A percentile compares a stretch with the other conserved stretches of the same genome.
phyloP scores from a whole-genome alignment of 2,888 invertebrate species.

The Brachypalpus laphriformis region DNA sequence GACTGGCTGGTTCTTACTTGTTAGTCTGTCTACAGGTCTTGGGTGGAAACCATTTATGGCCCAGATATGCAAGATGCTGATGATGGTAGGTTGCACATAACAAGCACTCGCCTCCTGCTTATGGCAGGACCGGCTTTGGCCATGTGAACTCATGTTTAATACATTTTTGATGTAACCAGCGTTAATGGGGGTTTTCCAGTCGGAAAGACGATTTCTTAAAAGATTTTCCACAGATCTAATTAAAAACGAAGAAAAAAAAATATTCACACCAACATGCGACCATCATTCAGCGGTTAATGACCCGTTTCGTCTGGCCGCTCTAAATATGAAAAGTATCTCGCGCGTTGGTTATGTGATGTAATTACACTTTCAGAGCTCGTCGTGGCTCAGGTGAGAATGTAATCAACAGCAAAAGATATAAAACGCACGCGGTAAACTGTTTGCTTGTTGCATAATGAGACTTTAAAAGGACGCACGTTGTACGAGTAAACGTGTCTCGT shows the following conservation, averaged over 20 bases:
- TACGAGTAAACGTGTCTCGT: constrained; percentile 36
- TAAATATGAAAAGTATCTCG: constrained; percentile 5
- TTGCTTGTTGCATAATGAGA: constrained; percentile 24
- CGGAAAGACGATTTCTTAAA: constrained; percentile 12
- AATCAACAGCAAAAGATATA: neutral
- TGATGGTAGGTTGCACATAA: constrained; percentile 15
- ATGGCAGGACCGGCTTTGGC: constrained; percentile 39
- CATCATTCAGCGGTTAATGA: constrained; percentile 35
- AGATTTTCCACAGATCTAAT: neutral
- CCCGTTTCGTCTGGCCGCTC: constrained; percentile 15
- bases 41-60: constrained; percentile 58
- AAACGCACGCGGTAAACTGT: neutral
- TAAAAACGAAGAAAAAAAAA: neutral
- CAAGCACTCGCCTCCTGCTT: no score
- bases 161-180: constrained; percentile 59
- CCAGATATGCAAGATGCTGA: constrained; percentile 51
- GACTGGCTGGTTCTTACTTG: constrained; percentile 8
- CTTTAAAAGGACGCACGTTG: constrained; percentile 19
- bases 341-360: constrained; percentile 1
- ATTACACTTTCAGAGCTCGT: neutral
- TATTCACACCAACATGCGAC: constrained; percentile 13
- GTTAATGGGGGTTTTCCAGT: constrained; percentile 52
- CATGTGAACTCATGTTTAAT: constrained; percentile 56
- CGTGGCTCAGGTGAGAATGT: constrained; percentile 4
- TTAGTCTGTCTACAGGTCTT: constrained; percentile 20